Evolutionary conservation across 2,113 vertebrate genomes (phyloP), one percentile per base, ranked within the genome.

Genomic region (Eonycteris spelaea): DNA sequence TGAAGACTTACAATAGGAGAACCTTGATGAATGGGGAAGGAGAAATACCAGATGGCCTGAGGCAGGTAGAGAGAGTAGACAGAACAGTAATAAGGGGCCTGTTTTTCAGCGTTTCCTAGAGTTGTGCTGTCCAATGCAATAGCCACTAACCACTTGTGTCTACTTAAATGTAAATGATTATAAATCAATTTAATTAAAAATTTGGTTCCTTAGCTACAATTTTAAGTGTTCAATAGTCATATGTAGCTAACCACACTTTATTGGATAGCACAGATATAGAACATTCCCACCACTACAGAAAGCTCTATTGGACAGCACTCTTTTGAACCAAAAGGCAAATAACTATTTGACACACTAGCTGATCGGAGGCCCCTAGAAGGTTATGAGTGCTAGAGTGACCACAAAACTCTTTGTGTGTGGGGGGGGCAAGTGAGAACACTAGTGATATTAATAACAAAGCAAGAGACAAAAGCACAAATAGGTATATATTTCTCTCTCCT

Each of bases 91-190:
- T 38, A 90, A 75, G 14, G 16, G 33, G 3, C 2, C 19, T 14
- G 15, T 82, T 22, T 94, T 78, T 71, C 68, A 35, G 30, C n/a
- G 90, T 2, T 30, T 86, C 80, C 21, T 61, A n/a, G n/a, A 96
- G 26, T 86, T 40, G 13, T 78, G 28, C 28, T 33, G 1, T 67
- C 33, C 6, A 61, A 30, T 26, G 28, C 19, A 67, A 33, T 65
- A 82, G 21, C 59, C 38, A 92, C 24, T 95, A 89, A 43, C 35
- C 35, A 73, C 45, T 67, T 59, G 51, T 74, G 30, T 43, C 26
- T 77, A 92, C 86, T 93, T 91, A 74, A 88, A n/a, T 40, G 61
- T 92, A 67, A 92, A 55, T 83, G 4, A 86, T 45, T 90, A 53
- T 94, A 63, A 87, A 57, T 88, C 28, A 95, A 57, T 80, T 86